Conservation (phyloP, 2,888 invertebrate genomes). For the Phengaris arion region DNA sequence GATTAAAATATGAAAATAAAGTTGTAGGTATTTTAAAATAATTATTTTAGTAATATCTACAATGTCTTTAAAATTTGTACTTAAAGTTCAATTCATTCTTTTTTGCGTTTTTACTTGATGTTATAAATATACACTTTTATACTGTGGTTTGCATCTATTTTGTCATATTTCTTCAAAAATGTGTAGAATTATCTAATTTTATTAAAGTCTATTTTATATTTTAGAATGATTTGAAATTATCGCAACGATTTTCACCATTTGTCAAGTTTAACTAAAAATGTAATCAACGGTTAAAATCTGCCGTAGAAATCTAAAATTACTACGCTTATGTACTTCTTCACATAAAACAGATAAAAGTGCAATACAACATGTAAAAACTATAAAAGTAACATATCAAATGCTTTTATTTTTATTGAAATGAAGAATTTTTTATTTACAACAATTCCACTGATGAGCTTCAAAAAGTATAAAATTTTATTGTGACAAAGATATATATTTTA, state of each 20-base stretch:
- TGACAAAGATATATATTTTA: constrained; percentile 15
- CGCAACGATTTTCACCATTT: neutral
- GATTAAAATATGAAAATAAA: too few relatives aligned
- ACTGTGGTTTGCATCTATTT: neutral
- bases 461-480: constrained; percentile 16
- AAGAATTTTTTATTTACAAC: constrained; percentile 31
- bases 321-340: neutral
- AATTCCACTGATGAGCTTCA: constrained; percentile 11
- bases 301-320: neutral
- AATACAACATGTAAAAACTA: constrained; percentile 1
- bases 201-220: neutral
- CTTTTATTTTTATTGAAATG: constrained; percentile 37
- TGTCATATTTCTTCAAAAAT: too few relatives aligned
- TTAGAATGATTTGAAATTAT: neutral
- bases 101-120: neutral
- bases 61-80: neutral
- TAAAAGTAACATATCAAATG: constrained; percentile 31
- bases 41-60: too few relatives aligned
- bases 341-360: neutral
- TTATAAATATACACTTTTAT: neutral
- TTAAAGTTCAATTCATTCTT: neutral
- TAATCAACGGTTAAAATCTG: neutral
- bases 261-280: neutral
- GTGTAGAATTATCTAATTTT: too few relatives aligned
- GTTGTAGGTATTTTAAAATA: too few relatives aligned